Base-by-base conservation (phyloP, 53 echinoderm and acorn worm genomes). In the Mesocentrotus franciscanus region DNA sequence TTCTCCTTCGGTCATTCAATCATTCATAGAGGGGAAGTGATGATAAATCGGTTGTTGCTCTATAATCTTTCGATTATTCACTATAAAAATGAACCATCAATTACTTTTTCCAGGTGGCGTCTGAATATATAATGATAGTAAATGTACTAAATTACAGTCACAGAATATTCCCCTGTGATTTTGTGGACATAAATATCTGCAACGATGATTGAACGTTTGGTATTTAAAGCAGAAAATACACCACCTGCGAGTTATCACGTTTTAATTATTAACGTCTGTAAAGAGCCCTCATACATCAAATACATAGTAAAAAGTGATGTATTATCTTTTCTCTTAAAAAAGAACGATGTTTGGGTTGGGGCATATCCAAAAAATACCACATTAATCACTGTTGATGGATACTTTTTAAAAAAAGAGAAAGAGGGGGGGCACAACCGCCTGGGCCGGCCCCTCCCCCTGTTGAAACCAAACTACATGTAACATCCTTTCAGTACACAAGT, bases 91-190 rank as follows among this genome's bases (percentile, higher is more conserved):
- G 55, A 2, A 20, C 33, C 18, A 84, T 84, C 84, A 84, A 84
- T 84, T 49, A 84, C 49, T 84, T 84, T 84, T 39, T 3, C 84
- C 84, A 84, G 84, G 84, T 84, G 84, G 36, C 36, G 36, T 84
- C 84, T 30, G 0, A 22, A 79, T 32, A 15, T 75, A 79, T 14
- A 79, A 33, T 36, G 84, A 42, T 39, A 7, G 84, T 20, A 22
- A 84, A 49, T 8, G 24, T 8, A 84, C 0, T 9, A 15, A 36
- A 42, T 20, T 22, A 17, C 30, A 26, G 13, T 79, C 79, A 79
- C 84, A 84, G 39, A 84, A 13, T 42, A 18, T 84, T 49, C 36
- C 36, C 55, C 1, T 27, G 29, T 30, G 32, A 32, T 74, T 30
- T 10, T 32, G 10, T 74, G 14, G 74, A 74, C 32, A 10, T 29